These are phyloP conservation scores for Balaenoptera acutorostrata DNA, from an alignment of 2,113 vertebrate genomes.

Conservation along the genomic window DNA sequence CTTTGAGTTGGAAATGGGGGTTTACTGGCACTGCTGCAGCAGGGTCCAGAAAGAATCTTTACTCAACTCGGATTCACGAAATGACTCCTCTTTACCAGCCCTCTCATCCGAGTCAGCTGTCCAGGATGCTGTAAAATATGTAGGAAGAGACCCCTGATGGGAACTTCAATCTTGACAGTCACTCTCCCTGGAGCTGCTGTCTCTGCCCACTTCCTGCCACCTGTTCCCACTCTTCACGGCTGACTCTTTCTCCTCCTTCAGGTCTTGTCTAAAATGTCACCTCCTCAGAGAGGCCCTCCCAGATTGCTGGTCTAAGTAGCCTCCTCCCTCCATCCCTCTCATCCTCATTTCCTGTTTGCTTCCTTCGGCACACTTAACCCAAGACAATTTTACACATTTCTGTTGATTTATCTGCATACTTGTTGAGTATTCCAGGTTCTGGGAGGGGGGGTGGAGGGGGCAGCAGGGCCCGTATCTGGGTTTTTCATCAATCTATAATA, in stretches of 20 bases:
- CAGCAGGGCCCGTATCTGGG: accelerated
- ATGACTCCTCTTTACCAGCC: neutral
- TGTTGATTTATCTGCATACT: neutral
- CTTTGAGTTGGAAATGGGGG: accelerated
- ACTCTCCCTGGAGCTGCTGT: neutral
- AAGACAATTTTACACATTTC: neutral
- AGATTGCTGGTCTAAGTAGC: neutral
- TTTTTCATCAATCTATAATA: neutral
- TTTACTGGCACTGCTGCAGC: neutral
- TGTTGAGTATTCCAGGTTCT: neutral
- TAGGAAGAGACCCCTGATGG: neutral
- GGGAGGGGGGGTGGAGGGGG: neutral
- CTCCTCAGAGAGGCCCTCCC: neutral
- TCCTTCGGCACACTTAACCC: neutral
- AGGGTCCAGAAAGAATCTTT: neutral
- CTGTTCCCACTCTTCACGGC: neutral
- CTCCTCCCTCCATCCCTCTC: neutral
- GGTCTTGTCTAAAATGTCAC: neutral
- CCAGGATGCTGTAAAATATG: neutral
- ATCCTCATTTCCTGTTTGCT: neutral
- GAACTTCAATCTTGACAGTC: neutral
- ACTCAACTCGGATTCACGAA: neutral
- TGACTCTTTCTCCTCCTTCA: neutral
- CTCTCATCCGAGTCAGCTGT: neutral
- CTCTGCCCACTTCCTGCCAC: neutral